Evolutionary conservation across 2,888 invertebrate species (phyloP).

Genomic region (Lottia gigantea): DNA sequence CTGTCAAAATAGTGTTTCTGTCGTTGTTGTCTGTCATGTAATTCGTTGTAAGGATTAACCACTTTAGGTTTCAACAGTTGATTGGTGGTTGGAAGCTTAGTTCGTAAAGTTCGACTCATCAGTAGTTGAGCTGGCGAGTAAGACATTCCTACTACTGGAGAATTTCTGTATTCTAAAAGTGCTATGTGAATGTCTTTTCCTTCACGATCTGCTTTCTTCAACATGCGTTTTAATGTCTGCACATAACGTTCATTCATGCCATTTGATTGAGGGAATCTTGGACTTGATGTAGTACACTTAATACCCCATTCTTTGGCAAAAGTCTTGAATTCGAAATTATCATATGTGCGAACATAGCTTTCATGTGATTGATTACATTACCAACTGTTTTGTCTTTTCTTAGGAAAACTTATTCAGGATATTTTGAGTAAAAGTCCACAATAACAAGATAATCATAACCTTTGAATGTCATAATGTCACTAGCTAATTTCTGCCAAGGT

Average conservation of each 20-base stretch:
- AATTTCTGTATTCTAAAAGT: constrained; percentile 12
- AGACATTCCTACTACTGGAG: not conserved
- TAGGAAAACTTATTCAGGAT: constrained; percentile 28
- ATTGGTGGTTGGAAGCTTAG: not conserved
- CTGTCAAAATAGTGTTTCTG: not conserved
- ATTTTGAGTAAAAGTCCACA: constrained; percentile 32
- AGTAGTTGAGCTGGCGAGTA: not conserved
- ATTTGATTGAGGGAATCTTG: too few relatives aligned
- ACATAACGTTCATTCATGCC: not conserved
- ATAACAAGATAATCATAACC: constrained; percentile 25
- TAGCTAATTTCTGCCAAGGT: constrained; percentile 32
- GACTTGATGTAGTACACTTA: too few relatives aligned
- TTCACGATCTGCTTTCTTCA: constrained; percentile 15
- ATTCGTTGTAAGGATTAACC: not conserved
- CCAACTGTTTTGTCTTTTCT: constrained; percentile 19
- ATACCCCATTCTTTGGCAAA: too few relatives aligned
- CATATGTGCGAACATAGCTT: constrained; percentile 29
- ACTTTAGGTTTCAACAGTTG: not conserved
- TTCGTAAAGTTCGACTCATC: constrained; percentile 2
- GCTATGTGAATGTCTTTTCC: constrained; percentile 22
- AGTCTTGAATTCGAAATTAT: too few relatives aligned
- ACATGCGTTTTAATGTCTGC: constrained; percentile 22
- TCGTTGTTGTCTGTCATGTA: not conserved
- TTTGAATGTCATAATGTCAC: constrained; percentile 31
- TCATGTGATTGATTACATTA: constrained; percentile 27